Percentiles rank a stretch among this genome's conserved stretches.
phyloP scores from a whole-genome alignment of 2,113 vertebrate species.

The Rattus norvegicus region DNA sequence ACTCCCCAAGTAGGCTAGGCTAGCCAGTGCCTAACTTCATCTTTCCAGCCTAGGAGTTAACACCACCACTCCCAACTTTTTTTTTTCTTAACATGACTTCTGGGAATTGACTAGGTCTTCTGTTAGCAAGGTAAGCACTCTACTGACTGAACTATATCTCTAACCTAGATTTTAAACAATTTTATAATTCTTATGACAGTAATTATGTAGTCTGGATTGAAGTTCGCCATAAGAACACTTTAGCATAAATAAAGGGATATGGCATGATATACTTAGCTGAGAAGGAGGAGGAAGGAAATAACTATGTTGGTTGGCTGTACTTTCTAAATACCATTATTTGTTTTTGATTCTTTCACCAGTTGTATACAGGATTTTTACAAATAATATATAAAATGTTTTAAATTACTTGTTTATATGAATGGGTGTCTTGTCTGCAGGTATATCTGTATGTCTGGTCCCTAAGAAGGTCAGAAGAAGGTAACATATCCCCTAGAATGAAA shows the following conservation, averaged over 20 bases:
- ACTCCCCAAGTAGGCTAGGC: background rate
- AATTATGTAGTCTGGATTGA: background rate
- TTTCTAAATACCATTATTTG: background rate
- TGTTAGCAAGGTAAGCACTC: background rate
- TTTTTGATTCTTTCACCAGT: background rate
- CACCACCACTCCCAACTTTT: background rate
- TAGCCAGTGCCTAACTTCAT: background rate
- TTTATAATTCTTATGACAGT: constrained; percentile 16
- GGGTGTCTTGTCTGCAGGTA: background rate
- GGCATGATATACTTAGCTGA: background rate
- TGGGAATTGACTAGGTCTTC: background rate
- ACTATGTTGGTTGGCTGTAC: background rate
- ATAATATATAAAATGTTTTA: background rate
- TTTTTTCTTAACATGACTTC: background rate
- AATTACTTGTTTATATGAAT: background rate
- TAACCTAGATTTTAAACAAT: background rate
- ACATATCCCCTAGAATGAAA: background rate
- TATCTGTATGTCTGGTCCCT: background rate
- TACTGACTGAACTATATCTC: background rate
- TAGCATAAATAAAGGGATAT: constrained; percentile 12
- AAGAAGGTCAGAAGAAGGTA: background rate
- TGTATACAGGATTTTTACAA: background rate
- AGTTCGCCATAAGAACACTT: constrained; percentile 28
- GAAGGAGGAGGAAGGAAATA: background rate
- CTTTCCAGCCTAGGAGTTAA: background rate